Evolutionary conservation across 2,113 vertebrate genomes (phyloP).

Genomic region (Rallus limicola): DNA sequence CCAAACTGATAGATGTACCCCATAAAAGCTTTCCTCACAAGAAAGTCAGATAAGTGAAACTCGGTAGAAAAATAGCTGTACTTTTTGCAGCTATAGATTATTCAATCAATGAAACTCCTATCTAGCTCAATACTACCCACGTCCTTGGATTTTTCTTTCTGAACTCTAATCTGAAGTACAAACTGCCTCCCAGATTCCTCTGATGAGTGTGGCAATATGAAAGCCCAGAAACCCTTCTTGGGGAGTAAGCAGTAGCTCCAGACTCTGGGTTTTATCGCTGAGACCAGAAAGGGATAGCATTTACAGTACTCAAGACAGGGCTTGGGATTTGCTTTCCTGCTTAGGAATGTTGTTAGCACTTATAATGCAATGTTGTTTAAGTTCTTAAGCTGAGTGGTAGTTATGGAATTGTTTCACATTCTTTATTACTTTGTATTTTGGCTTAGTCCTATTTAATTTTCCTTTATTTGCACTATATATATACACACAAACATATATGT

Average conservation of each 20-base stretch:
- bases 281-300: background rate
- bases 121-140: conserved; percentile 33
- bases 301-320: background rate
- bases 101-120: conserved; percentile 58
- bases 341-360: background rate
- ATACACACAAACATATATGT: background rate
- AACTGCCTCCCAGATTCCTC: background rate
- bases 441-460: background rate
- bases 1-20: conserved; percentile 51
- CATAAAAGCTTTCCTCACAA: conserved; percentile 55
- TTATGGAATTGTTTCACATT: background rate
- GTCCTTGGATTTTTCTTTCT: conserved; percentile 45
- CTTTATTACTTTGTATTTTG: conserved; percentile 5
- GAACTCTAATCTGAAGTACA: background rate
- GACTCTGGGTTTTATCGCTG: background rate
- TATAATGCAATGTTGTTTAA: background rate
- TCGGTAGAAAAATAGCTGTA: conserved; percentile 54
- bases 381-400: background rate
- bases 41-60: conserved; percentile 62
- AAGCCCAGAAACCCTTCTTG: background rate
- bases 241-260: background rate
- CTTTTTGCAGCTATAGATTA: conserved; percentile 62
- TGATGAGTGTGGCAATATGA: background rate
- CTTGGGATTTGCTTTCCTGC: background rate
- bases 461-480: background rate